These are phyloP conservation scores for Pseudoips prasinana DNA, from an alignment of 2,888 invertebrate genomes.

Conservation along the genomic window DNA sequence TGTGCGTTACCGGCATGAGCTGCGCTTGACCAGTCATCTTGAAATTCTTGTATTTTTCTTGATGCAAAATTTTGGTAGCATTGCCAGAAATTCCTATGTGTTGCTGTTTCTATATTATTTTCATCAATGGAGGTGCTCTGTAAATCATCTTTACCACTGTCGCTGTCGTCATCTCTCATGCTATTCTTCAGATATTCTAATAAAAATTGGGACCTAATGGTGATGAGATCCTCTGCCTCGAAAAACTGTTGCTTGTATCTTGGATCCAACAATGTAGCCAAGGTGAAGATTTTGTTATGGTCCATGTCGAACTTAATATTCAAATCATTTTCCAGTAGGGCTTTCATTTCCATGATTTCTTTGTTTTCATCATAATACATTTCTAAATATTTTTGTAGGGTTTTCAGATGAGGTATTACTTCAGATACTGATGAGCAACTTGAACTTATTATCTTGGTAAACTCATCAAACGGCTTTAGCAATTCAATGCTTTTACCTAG, in stretches of 20 bases:
- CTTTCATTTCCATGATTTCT: constrained; percentile 3
- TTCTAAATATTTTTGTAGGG: constrained; percentile 6
- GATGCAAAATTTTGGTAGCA: too few relatives aligned
- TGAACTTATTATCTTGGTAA: constrained; percentile 10
- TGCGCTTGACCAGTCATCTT: too few relatives aligned
- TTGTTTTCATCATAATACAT: constrained; percentile 3
- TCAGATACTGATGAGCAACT: constrained; percentile 10
- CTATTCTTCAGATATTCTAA: background rate
- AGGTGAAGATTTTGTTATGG: background rate
- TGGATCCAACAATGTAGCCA: background rate
- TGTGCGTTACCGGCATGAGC: background rate
- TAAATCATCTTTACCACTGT: background rate
- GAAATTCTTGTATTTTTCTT: too few relatives aligned
- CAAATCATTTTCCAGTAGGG: background rate
- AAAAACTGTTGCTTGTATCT: constrained; percentile 7
- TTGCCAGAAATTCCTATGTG: too few relatives aligned
- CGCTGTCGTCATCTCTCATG: background rate
- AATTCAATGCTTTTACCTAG: too few relatives aligned
- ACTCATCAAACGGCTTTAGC: constrained; percentile 4
- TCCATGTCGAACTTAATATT: background rate
- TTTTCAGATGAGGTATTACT: constrained; percentile 10
- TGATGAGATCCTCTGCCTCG: constrained; percentile 1
- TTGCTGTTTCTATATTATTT: too few relatives aligned
- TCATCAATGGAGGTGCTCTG: too few relatives aligned
- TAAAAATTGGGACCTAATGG: too few relatives aligned